Conservation (phyloP, 2,888 invertebrate genomes). For the Microchrysa polita region DNA sequence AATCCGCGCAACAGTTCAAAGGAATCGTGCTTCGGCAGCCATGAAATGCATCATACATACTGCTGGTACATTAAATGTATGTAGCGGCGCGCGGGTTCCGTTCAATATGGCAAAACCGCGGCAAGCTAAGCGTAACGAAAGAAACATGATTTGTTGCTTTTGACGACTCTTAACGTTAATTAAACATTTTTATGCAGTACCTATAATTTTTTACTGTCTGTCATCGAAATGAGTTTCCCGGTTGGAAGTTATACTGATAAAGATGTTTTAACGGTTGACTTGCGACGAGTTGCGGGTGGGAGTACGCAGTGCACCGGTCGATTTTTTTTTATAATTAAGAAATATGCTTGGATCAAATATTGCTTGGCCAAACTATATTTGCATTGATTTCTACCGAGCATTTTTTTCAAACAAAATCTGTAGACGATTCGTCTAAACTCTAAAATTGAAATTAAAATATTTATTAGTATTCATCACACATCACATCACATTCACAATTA, state of each 20-base stretch:
- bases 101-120: background rate
- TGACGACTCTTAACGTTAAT: constrained; percentile 39
- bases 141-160: constrained; percentile 32
- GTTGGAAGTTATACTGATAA: constrained; percentile 5
- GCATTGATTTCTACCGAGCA: too few species aligned
- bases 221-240: constrained; percentile 17
- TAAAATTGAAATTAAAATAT: too few species aligned
- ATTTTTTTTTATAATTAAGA: too few species aligned
- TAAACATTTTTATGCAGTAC: constrained; percentile 28
- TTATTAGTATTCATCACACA: too few species aligned
- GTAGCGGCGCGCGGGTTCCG: background rate
- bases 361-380: too few species aligned
- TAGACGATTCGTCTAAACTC: too few species aligned
- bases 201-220: constrained; percentile 37
- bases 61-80: too few species aligned
- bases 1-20: constrained; percentile 23
- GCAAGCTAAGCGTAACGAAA: constrained; percentile 18
- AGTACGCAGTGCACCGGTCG: too few species aligned
- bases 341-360: too few species aligned
- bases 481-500: too few species aligned
- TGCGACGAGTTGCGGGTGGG: background rate
- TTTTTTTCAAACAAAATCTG: too few species aligned
- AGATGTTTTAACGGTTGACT: constrained; percentile 14
- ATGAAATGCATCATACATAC: too few species aligned
- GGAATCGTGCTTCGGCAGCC: constrained; percentile 28